Conservation (phyloP, 2,113 vertebrate species). For the Pelecanoides urinatrix region DNA sequence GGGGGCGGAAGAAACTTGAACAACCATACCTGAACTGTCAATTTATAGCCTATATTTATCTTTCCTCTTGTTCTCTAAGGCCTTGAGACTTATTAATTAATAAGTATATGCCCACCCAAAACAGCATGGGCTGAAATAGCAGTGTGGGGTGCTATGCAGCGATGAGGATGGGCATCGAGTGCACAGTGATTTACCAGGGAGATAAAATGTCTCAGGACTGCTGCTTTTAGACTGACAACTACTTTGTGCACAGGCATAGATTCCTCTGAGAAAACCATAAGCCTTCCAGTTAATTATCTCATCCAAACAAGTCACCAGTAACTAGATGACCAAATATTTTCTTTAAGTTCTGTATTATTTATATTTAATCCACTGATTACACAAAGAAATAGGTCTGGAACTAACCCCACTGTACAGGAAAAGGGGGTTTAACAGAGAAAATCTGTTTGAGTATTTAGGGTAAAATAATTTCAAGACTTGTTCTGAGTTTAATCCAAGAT, state of each 20-base stretch:
- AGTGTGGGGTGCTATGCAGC: too few relatives aligned
- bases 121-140: rapidly evolving
- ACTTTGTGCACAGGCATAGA: background rate
- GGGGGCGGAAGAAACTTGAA: background rate
- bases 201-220: background rate
- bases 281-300: background rate
- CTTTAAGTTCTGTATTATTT: background rate
- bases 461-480: background rate
- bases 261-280: background rate
- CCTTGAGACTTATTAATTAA: background rate
- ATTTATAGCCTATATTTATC: background rate
- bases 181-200: background rate
- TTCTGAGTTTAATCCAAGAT: background rate
- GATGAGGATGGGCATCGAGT: background rate
- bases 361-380: background rate
- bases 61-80: background rate
- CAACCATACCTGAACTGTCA: too few relatives aligned
- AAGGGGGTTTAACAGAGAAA: background rate
- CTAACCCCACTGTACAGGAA: background rate
- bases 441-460: background rate
- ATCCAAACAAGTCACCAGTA: background rate
- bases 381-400: background rate
- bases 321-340: background rate
- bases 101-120: background rate
- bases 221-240: background rate